Evolutionary conservation across 2,888 invertebrate genomes (phyloP).

Genomic region (Taphrorychus bicolor): DNA sequence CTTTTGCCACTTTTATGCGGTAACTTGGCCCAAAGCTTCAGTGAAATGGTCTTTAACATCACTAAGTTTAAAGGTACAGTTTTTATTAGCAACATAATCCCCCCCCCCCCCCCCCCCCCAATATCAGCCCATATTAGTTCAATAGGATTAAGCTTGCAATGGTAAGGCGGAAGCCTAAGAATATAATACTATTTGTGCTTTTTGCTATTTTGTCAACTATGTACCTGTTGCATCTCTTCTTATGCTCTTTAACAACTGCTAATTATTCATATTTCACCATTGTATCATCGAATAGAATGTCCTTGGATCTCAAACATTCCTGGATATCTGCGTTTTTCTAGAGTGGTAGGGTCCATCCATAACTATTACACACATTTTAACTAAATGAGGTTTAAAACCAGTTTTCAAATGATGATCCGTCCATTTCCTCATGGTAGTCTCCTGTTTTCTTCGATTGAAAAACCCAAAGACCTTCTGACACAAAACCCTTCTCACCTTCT

Average conservation of each 20-base stretch:
- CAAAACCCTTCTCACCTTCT: constrained; percentile 40
- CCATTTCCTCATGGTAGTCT: constrained; percentile 35
- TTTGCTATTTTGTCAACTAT: constrained; percentile 49
- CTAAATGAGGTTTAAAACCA: constrained; percentile 38
- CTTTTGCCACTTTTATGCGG: constrained; percentile 35
- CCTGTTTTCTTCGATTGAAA: constrained; percentile 37
- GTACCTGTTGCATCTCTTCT: constrained; percentile 44
- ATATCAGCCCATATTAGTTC: constrained; percentile 47
- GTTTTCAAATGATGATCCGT: constrained; percentile 34
- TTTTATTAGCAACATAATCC: constrained; percentile 35
- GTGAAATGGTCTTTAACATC: constrained; percentile 38
- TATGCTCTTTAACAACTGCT: constrained; percentile 37
- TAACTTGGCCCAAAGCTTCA: constrained; percentile 21
- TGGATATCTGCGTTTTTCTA: constrained; percentile 41
- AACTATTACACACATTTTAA: constrained; percentile 32
- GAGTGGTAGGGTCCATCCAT: constrained; percentile 34
- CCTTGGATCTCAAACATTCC: constrained; percentile 44
- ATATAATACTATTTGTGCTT: constrained; percentile 47
- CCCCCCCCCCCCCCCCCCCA: no score
- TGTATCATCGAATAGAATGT: constrained; percentile 43
- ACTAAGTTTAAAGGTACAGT: constrained; percentile 40
- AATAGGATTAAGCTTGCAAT: constrained; percentile 51
- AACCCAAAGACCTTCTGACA: constrained; percentile 23
- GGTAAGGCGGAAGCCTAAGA: constrained; percentile 51
- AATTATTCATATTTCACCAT: constrained; percentile 44